Conservation (phyloP, 2,113 vertebrate species). For the Marmota monax region DNA sequence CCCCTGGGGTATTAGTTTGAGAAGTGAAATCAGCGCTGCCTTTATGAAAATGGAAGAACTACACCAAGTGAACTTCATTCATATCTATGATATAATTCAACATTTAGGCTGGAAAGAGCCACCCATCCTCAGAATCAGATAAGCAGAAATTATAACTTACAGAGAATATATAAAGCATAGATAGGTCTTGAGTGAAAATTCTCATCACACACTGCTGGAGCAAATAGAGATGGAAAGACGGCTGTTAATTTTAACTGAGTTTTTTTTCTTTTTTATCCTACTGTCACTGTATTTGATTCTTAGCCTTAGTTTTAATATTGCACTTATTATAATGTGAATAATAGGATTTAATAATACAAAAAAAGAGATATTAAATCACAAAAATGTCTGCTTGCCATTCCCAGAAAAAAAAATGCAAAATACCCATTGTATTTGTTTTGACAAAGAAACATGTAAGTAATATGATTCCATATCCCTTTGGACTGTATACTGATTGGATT, state of each 20-base stretch:
- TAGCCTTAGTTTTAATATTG: neutral
- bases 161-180: neutral
- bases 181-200: conserved; percentile 6
- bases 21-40: neutral
- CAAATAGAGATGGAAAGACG: neutral
- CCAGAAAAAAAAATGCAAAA: neutral
- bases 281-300: conserved; percentile 31
- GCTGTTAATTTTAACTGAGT: neutral
- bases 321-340: too few species aligned
- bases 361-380: too few species aligned
- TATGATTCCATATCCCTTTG: neutral
- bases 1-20: neutral
- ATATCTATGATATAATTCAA: neutral
- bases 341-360: too few species aligned
- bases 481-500: neutral
- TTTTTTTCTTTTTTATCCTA: neutral
- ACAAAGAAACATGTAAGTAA: neutral
- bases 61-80: neutral
- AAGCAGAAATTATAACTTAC: neutral
- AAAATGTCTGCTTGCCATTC: neutral
- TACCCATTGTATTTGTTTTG: neutral
- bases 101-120: neutral
- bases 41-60: neutral
- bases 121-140: neutral
- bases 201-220: neutral